Evolutionary conservation across 2,888 invertebrate species (phyloP).

Genomic region (Dexiosoma caninum): DNA sequence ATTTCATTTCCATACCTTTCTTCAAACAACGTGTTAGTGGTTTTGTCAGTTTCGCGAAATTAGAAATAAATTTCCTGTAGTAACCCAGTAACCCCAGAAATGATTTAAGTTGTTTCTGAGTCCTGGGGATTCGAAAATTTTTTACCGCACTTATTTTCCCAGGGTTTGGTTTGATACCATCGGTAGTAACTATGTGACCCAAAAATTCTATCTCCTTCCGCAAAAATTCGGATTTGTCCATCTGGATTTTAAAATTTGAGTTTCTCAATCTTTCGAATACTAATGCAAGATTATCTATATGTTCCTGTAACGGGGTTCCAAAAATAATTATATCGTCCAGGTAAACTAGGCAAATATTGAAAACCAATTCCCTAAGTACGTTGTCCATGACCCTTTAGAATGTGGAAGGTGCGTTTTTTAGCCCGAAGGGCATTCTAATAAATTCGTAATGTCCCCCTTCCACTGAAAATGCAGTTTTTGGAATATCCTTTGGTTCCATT

Average conservation of each 20-base stretch:
- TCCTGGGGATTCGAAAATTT: conserved; percentile 63
- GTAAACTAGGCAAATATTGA: too few relatives aligned
- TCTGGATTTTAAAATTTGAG: conserved; percentile 42
- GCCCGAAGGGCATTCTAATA: too few relatives aligned
- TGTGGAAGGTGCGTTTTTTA: too few relatives aligned
- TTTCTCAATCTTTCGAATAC: too few relatives aligned
- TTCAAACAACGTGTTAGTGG: conserved; percentile 60
- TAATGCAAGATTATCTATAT: too few relatives aligned
- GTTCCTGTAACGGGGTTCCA: too few relatives aligned
- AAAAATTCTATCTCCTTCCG: conserved; percentile 52
- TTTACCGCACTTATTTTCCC: conserved; percentile 66
- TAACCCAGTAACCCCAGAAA: conserved; percentile 49
- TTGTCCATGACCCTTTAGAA: too few relatives aligned
- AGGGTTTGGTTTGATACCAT: conserved; percentile 71
- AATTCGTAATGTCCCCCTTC: too few relatives aligned
- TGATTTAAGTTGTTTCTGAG: conserved; percentile 60
- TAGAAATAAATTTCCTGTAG: conserved; percentile 57
- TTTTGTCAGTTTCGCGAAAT: conserved; percentile 58
- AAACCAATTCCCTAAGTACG: too few relatives aligned
- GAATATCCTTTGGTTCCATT: too few relatives aligned
- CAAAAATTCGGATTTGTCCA: conserved; percentile 56
- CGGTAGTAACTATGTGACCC: conserved; percentile 57
- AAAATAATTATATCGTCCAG: too few relatives aligned
- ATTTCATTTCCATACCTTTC: conserved; percentile 22
- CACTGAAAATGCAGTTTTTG: too few relatives aligned